These are phyloP conservation scores for Pelagia noctiluca DNA, from an alignment of 30 jellyfish, hydroid and myxozoan species.

Conservation along the genomic window DNA sequence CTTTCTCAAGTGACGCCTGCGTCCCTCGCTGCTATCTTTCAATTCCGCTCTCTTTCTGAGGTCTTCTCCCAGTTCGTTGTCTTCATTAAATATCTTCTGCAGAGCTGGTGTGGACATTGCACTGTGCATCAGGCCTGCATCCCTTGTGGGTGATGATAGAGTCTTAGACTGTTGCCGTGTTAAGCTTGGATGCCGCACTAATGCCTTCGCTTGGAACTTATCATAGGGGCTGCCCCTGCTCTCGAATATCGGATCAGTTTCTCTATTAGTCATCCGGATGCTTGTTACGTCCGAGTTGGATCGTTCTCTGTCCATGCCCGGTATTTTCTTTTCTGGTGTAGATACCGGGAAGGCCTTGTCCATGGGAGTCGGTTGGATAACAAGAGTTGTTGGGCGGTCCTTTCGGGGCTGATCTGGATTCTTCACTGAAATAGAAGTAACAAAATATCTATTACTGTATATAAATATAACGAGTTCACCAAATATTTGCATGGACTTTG, in stretches of 20 bases:
- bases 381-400: constrained; percentile 56
- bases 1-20: constrained; percentile 42
- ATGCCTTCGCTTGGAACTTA: constrained; percentile 70
- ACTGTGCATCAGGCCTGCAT: constrained; percentile 41
- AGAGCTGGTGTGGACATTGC: constrained; percentile 94
- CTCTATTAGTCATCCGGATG: background rate
- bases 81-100: constrained; percentile 77
- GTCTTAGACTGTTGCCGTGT: constrained; percentile 60
- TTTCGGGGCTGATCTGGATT: constrained; percentile 47
- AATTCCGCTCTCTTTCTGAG: constrained; percentile 49
- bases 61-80: constrained; percentile 78
- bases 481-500: no score
- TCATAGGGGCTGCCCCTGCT: constrained; percentile 63
- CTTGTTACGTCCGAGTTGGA: background rate
- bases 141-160: constrained; percentile 36
- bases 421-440: background rate
- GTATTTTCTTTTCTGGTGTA: background rate
- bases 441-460: background rate
- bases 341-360: constrained; percentile 69
- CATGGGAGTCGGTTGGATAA: constrained; percentile 38
- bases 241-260: background rate
- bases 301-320: background rate
- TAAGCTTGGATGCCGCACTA: constrained; percentile 81
- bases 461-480: no score
- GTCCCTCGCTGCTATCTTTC: constrained; percentile 29